These are phyloP conservation scores for Nothobranchius kuhntae DNA, from an alignment of 2,113 vertebrate genomes.

Conservation along the genomic window DNA sequence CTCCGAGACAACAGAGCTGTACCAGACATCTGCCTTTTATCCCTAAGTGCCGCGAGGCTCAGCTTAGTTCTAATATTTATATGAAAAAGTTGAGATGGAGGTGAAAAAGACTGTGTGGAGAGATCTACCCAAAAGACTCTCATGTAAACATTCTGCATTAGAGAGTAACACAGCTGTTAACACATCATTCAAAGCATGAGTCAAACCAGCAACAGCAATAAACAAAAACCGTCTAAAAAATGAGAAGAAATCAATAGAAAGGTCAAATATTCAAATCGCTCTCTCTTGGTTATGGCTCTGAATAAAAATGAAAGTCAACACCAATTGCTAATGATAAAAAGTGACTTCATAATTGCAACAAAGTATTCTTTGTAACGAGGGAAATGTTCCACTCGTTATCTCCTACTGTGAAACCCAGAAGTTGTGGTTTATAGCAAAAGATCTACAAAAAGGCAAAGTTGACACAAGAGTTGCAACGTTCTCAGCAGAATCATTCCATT, in stretches of 20 bases:
- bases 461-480: constrained; percentile 3
- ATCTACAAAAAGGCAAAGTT: constrained; percentile 4
- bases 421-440: neutral
- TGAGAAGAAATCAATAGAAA: neutral
- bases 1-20: constrained; percentile 9
- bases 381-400: neutral
- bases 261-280: neutral
- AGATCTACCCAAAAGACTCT: constrained; percentile 4
- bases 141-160: neutral
- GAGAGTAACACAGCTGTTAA: constrained; percentile 6
- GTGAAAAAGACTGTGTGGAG: neutral
- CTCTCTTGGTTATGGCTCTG: too few relatives aligned
- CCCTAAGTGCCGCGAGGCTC: neutral
- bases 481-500: constrained; percentile 11
- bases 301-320: too few relatives aligned
- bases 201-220: neutral
- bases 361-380: neutral
- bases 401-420: neutral
- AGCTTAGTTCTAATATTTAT: neutral
- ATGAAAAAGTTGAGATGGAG: neutral
- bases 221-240: neutral
- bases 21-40: neutral
- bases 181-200: neutral
- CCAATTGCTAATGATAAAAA: neutral
- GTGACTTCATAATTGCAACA: too few relatives aligned